A percentile compares a stretch with the other conserved stretches of the same genome.
Conservation (phyloP, 1,140 invertebrate species). For the Drosophila yakuba region DNA sequence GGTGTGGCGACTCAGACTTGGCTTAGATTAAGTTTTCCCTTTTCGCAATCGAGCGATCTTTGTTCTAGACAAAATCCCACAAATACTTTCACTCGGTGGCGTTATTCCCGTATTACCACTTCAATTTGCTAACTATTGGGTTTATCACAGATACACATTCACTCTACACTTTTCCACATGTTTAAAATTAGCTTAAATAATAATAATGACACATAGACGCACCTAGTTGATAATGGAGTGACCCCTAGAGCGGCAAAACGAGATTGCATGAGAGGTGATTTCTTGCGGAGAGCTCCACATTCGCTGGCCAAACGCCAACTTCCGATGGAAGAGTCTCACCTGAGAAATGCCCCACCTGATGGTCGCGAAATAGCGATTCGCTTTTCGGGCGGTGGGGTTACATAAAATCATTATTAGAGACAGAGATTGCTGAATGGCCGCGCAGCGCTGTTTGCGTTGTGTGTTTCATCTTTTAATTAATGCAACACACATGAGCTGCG, state of each 20-base stretch:
- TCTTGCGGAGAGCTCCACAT: constrained; percentile 34
- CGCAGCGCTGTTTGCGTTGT: constrained; percentile 19
- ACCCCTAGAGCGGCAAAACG: constrained; percentile 37
- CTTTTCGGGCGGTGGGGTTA: constrained; percentile 64
- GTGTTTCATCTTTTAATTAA: constrained; percentile 77
- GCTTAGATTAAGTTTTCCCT: neutral
- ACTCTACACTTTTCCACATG: no score
- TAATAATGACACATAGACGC: neutral
- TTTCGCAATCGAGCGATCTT: neutral
- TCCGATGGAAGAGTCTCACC: constrained; percentile 42
- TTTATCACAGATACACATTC: no score
- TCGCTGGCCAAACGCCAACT: constrained; percentile 57
- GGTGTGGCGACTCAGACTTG: neutral
- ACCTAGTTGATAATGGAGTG: constrained; percentile 54
- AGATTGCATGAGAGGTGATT: constrained; percentile 44
- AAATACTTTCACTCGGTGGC: neutral
- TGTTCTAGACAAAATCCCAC: neutral
- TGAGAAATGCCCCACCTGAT: constrained; percentile 20
- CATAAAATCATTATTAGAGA: constrained; percentile 75
- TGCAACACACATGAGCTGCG: constrained; percentile 55
- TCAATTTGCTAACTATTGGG: no score
- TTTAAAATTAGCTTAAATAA: neutral
- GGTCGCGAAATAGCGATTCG: constrained; percentile 34
- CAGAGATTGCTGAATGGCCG: constrained; percentile 55
- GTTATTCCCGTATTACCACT: no score